A percentile compares a stretch with the other conserved stretches of the same genome.
Evolutionary conservation across 2,888 invertebrate genomes (phyloP).

Genomic region (Hylaea fasciaria): DNA sequence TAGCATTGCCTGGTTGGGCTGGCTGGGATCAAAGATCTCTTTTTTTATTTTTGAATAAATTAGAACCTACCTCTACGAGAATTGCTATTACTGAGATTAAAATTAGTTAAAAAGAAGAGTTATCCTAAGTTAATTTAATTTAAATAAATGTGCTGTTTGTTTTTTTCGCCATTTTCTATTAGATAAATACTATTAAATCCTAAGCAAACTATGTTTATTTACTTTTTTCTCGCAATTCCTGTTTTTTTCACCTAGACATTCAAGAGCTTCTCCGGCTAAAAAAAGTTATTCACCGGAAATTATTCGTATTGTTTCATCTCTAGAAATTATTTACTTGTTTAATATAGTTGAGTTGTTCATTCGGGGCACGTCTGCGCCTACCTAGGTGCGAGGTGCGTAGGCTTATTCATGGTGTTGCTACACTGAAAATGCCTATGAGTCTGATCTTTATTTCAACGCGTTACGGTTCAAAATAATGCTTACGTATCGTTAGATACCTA

Average conservation of each 20-base stretch:
- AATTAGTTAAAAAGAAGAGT: too few relatives aligned
- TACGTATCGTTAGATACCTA: not conserved
- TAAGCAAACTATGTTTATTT: too few relatives aligned
- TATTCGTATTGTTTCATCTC: conserved; percentile 51
- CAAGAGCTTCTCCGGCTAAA: not conserved
- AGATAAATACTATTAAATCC: too few relatives aligned
- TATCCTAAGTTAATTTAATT: too few relatives aligned
- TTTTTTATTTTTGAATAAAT: too few relatives aligned
- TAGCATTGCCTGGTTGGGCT: too few relatives aligned
- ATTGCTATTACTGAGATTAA: too few relatives aligned
- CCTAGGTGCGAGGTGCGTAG: conserved; percentile 39
- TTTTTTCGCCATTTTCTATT: too few relatives aligned
- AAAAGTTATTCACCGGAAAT: not conserved
- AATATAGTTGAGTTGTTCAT: conserved; percentile 57
- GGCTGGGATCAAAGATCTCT: too few relatives aligned
- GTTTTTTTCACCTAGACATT: not conserved
- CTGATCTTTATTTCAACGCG: conserved; percentile 23
- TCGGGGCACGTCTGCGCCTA: conserved; percentile 56
- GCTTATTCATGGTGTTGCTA: conserved; percentile 48
- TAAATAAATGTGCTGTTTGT: too few relatives aligned
- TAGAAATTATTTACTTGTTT: conserved; percentile 72
- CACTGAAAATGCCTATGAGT: conserved; percentile 30
- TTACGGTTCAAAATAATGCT: conserved; percentile 28
- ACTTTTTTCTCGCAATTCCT: too few relatives aligned
- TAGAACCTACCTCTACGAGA: too few relatives aligned